phyloP scores from a whole-genome alignment of 2,113 vertebrate species.

The Larimichthys crocea region DNA sequence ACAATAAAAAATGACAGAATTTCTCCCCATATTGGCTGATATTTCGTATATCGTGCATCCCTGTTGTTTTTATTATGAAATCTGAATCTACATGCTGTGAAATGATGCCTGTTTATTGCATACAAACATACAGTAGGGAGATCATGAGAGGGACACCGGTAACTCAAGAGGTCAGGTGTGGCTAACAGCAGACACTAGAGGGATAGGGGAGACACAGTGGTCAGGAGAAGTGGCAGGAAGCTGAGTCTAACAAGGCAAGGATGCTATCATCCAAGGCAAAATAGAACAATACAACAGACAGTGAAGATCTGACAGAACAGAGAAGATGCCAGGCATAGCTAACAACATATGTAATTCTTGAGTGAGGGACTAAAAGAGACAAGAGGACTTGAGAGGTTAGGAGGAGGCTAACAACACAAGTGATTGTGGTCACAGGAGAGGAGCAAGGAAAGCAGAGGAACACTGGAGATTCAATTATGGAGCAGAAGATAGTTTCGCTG shows the following conservation, averaged over 20 bases:
- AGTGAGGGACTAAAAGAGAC: conserved; percentile 40
- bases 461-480: conserved; percentile 48
- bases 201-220: conserved; percentile 11
- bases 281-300: conserved; percentile 7
- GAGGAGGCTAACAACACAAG: conserved; percentile 49
- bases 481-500: conserved; percentile 36
- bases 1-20: too few species aligned
- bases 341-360: conserved; percentile 20
- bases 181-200: conserved; percentile 22
- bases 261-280: conserved; percentile 17
- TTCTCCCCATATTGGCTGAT: too few species aligned
- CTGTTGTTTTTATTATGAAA: not conserved
- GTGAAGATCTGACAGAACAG: conserved; percentile 2
- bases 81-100: not conserved
- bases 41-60: too few species aligned
- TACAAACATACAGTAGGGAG: not conserved
- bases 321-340: conserved; percentile 2
- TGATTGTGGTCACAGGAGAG: conserved; percentile 52
- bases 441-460: conserved; percentile 20
- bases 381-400: conserved; percentile 32
- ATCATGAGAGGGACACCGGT: not conserved
- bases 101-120: not conserved
- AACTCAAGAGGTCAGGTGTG: conserved; percentile 23
- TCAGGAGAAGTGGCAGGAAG: conserved; percentile 26
- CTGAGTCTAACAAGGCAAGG: conserved; percentile 15